Evolutionary conservation across 2,797 vertebrate genomes (phyloP).

Genomic region (Rhadinocentrus ornatus): DNA sequence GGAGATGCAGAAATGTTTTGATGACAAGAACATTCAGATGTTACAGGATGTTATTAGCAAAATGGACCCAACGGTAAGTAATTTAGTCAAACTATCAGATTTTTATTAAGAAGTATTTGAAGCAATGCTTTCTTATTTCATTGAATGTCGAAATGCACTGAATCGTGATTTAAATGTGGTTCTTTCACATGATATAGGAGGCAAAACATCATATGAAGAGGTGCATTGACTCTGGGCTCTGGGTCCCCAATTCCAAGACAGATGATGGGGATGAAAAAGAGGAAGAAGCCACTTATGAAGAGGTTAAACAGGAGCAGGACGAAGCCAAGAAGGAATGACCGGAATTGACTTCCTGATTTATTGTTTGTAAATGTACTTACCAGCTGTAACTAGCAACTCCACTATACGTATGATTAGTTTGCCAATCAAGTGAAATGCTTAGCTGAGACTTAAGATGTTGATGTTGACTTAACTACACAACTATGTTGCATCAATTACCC

Average conservation of each 20-base stretch:
- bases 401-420: constrained; percentile 59
- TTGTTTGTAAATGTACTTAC: constrained; percentile 50
- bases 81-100: not conserved
- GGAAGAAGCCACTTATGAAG: constrained; percentile 74
- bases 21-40: constrained; percentile 93
- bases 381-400: constrained; percentile 56
- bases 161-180: not conserved
- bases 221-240: constrained; percentile 93
- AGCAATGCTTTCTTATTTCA: not conserved
- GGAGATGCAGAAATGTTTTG: constrained; percentile 96
- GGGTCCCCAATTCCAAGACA: constrained; percentile 91
- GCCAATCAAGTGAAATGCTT: constrained; percentile 43
- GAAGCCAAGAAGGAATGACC: constrained; percentile 75
- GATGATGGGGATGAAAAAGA: constrained; percentile 82
- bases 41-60: constrained; percentile 92
- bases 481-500: constrained; percentile 25
- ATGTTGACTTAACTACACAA: constrained; percentile 30
- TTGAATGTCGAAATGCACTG: not conserved
- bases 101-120: accelerated
- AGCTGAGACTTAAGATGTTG: constrained; percentile 39
- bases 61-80: constrained; percentile 91
- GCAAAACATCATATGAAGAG: constrained; percentile 93
- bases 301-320: constrained; percentile 71
- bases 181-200: constrained; percentile 67
- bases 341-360: constrained; percentile 19